Base-by-base conservation (phyloP, 2,888 invertebrate species). In the Corbicula japonica region DNA sequence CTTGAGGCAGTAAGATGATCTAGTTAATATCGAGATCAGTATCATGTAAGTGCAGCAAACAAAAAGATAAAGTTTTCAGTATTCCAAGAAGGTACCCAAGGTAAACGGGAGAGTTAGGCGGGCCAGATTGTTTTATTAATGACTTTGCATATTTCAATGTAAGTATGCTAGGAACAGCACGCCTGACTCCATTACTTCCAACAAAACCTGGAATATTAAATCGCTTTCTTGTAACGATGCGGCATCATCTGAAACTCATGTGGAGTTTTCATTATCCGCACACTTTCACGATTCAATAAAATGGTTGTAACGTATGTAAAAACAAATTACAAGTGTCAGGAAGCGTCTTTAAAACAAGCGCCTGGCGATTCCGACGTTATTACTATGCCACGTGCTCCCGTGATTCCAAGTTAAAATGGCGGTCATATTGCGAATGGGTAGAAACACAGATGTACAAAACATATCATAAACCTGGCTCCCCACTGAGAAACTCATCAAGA, bases 221-320 rank as follows among this genome's bases (percentile, higher is more conserved):
- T 66, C 38, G 52, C 23, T 28, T 28, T 34, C 66, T 48, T 21
- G 41, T 54, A 38, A 28, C 35, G 38, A n/a, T 35, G 52, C 52
- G 38, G 32, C 66, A 52, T 52, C 34, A 28, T 66, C 35, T 26
- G 18, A n/a, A 41, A 38, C 66, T 52, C 76, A 76, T 61, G 71
- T 71, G 28, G 76, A 28, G 41, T 60, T 50, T 76, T 83, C 76
- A 83, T 83, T 83, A 83, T 60, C 73, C 52, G 52, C 83, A 79
- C 83, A 80, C 83, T 83, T 83, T 83, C 83, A 62, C 76, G 76
- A 66, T 83, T 76, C 83, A 79, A 83, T 83, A 83, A 83, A 83
- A 83, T 66, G 74, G 61, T 66, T 72, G 44, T 83, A 80, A 83
- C 74, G 79, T 80, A 80, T 83, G 80, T 78, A 76, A 74, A 73